Conservation (phyloP, 1,140 invertebrate species). For the Aradophagus sp. region DNA sequence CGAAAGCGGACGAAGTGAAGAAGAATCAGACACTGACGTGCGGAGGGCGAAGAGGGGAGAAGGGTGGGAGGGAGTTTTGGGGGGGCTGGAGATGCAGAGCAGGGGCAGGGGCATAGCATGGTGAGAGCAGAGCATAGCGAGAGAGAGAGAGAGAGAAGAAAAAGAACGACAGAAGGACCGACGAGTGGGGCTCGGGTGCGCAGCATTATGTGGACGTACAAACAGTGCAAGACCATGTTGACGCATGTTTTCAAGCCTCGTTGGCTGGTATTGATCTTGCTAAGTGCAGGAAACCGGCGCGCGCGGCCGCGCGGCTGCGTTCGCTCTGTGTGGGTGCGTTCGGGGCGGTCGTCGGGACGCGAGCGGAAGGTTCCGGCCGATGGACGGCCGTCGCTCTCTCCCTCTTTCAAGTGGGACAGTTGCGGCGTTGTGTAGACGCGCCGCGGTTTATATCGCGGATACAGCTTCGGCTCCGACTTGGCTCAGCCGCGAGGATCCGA, state of each 20-base stretch:
- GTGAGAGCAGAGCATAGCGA: conserved; percentile 9
- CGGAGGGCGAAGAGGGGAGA: too few relatives aligned
- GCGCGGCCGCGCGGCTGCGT: conserved; percentile 40
- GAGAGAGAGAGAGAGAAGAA: conserved; percentile 19
- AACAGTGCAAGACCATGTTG: conserved; percentile 76
- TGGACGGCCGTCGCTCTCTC: too few relatives aligned
- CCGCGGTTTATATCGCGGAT: conserved; percentile 56
- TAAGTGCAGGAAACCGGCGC: conserved; percentile 74
- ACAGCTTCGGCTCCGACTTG: conserved; percentile 58
- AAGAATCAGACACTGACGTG: too few relatives aligned
- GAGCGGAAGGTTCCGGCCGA: too few relatives aligned
- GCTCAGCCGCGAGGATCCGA: conserved; percentile 65
- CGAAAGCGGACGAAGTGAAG: too few relatives aligned
- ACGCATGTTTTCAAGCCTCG: conserved; percentile 77
- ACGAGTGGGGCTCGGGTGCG: conserved; percentile 59
- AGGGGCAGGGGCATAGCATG: too few relatives aligned
- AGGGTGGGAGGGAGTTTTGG: too few relatives aligned
- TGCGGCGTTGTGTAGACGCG: conserved; percentile 54
- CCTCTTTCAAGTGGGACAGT: conserved; percentile 41
- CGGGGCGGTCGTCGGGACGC: too few relatives aligned
- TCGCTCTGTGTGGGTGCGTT: conserved; percentile 33
- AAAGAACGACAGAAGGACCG: too few relatives aligned
- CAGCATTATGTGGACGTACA: conserved; percentile 74
- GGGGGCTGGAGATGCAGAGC: too few relatives aligned
- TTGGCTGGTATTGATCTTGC: conserved; percentile 77